phyloP scores from a whole-genome alignment of 2,113 vertebrate genomes.

The Chamaea fasciata region DNA sequence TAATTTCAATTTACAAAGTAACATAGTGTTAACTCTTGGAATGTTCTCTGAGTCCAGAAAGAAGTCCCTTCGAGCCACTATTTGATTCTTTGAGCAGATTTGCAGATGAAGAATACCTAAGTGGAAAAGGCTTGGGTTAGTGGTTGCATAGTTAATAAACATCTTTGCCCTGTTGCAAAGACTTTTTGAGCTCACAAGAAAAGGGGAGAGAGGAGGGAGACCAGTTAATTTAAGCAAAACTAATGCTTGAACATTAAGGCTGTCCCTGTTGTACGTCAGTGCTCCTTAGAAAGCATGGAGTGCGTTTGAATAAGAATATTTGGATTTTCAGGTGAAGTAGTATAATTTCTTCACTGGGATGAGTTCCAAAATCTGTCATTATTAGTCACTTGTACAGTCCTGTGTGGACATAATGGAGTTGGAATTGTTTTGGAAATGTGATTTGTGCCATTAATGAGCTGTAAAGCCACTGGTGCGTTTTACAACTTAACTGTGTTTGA shows the following conservation, averaged over 20 bases:
- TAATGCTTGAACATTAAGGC: not conserved
- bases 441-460: not conserved
- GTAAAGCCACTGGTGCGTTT: not conserved
- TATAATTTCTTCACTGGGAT: not conserved
- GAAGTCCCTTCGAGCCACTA: accelerated
- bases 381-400: not conserved
- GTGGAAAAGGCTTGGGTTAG: not conserved
- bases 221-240: not conserved
- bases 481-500: not conserved
- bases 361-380: not conserved
- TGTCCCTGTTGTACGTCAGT: not conserved
- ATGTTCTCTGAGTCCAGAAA: not conserved
- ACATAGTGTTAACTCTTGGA: not conserved
- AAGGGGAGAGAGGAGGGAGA: not conserved
- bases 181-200: not conserved
- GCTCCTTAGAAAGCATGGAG: not conserved
- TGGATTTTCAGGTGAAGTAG: not conserved
- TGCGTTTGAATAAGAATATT: not conserved
- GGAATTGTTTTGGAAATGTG: not conserved
- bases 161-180: not conserved
- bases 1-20: not conserved
- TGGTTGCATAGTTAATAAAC: not conserved
- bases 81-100: not conserved
- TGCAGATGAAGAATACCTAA: not conserved
- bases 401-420: not conserved